Evolutionary conservation across 2,797 vertebrate genomes (phyloP).

Genomic region (Xiphorhynchus erythropygius): DNA sequence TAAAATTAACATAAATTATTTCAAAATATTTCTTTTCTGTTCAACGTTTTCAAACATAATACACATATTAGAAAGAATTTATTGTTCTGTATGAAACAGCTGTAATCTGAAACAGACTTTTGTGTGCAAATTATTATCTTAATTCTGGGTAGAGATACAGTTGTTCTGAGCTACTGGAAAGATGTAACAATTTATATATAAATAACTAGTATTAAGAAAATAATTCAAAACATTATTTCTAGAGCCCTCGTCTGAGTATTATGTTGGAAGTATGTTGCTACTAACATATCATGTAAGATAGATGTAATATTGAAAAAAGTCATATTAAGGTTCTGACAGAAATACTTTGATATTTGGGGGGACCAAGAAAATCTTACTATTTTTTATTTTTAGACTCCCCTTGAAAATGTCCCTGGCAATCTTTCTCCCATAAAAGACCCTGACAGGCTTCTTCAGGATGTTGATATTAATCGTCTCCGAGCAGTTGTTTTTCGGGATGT

Average conservation of each 20-base stretch:
- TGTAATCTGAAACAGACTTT: not conserved
- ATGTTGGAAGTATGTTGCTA: not conserved
- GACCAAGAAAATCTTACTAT: not conserved
- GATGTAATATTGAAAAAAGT: not conserved
- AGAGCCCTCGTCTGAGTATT: not conserved
- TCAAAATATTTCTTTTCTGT: not conserved
- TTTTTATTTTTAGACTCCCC: constrained; percentile 79
- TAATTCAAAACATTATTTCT: not conserved
- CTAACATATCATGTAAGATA: not conserved
- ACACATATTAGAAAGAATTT: not conserved
- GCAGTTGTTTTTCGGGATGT: constrained; percentile 99
- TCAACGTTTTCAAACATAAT: not conserved
- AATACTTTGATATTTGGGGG: not conserved
- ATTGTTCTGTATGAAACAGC: not conserved
- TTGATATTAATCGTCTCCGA: constrained; percentile 97
- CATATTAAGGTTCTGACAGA: not conserved
- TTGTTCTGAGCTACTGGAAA: not conserved
- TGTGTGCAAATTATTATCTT: not conserved
- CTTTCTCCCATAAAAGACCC: constrained; percentile 94
- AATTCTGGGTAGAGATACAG: not conserved
- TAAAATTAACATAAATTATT: not conserved
- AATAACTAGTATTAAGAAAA: not conserved
- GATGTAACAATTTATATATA: not conserved
- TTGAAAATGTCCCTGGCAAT: constrained; percentile 87
- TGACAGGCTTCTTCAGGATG: constrained; percentile 96